Percentiles rank a stretch among this genome's conserved stretches.
These are phyloP conservation scores for Chrysochloris asiatica DNA, from an alignment of 2,113 vertebrate genomes.

Conservation along the genomic window DNA sequence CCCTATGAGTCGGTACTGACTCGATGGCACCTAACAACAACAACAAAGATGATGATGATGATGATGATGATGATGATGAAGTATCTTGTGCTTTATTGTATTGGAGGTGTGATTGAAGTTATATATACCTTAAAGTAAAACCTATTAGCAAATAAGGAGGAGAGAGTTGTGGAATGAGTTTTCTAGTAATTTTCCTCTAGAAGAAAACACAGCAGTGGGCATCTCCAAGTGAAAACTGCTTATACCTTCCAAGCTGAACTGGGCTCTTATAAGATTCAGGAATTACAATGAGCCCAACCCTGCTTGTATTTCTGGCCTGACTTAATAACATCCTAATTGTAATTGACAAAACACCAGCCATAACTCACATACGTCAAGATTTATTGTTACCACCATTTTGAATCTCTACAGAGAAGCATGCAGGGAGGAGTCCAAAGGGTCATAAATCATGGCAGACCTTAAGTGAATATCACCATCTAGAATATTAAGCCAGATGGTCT, in stretches of 20 bases:
- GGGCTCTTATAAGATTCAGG: not conserved
- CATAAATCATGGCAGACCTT: constrained; percentile 30
- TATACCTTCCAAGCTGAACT: not conserved
- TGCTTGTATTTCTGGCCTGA: constrained; percentile 31
- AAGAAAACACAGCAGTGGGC: not conserved
- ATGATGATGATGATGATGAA: not conserved
- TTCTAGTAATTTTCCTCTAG: not conserved
- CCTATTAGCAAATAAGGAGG: not conserved
- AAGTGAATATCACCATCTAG: not conserved
- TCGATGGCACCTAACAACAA: not conserved
- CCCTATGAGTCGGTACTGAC: not conserved
- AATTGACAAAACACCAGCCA: constrained; percentile 71
- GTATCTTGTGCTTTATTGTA: not conserved
- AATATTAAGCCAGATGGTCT: constrained; percentile 62
- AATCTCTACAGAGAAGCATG: constrained; percentile 6
- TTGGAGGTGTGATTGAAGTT: no score
- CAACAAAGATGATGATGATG: not conserved
- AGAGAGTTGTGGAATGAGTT: not conserved
- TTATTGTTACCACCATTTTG: constrained; percentile 61
- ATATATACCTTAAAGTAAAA: constrained; percentile 8
- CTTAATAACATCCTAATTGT: constrained; percentile 66
- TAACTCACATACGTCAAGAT: constrained; percentile 62
- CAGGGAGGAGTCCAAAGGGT: constrained; percentile 20
- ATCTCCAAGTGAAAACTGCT: not conserved
- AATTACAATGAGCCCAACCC: not conserved